Base-by-base conservation (phyloP, 1,140 invertebrate genomes). In the Megalopta genalis region DNA sequence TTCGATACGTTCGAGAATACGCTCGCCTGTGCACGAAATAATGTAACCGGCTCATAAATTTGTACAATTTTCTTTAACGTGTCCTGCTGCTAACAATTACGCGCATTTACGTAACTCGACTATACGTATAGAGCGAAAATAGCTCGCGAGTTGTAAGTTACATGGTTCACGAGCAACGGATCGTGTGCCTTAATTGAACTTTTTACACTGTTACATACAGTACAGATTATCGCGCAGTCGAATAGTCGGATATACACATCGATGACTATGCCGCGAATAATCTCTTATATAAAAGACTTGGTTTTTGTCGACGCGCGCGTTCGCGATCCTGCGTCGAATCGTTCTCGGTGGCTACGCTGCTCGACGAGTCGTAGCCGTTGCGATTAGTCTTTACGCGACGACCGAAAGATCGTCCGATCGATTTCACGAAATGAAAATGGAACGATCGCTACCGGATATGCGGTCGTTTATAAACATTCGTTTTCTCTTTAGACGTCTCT, bases 281-380 rank as follows among this genome's bases (percentile, higher is more conserved):
- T 68, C n/a, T 39, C 14, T 69, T 81, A 81, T 46, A 52, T 75
- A 80, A 80, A 64, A 57, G n/a, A 49, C 68, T 80, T 23, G 62
- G 52, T 37, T 77, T 32, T 54, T 71, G 62, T 59, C 66, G 32
- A n/a, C 23, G 10, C 16, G 10, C 16, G 21, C 0, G 16, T 7
- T 2, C 23, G 7, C 12, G 16, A 46, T 46, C 10, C n/a, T 65
- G 10, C 21, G 12, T 68, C 16, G 25, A 0, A 25, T 32, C 21
- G 10, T 18, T 46, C 18, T 14, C 3, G 4, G 12, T 49, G 7
- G n/a, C 39, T 54, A 25, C 18, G n/a, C 16, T 39, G 25, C 65
- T 75, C 16, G 6, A 39, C 27, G 12, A 8, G 12, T 68, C 27
- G 54, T 52, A 14, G 6, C 46, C 21, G 10, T 4, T 4, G 46